These are phyloP conservation scores for Anarrhichthys ocellatus DNA, from an alignment of 2,113 vertebrate genomes.

Conservation along the genomic window DNA sequence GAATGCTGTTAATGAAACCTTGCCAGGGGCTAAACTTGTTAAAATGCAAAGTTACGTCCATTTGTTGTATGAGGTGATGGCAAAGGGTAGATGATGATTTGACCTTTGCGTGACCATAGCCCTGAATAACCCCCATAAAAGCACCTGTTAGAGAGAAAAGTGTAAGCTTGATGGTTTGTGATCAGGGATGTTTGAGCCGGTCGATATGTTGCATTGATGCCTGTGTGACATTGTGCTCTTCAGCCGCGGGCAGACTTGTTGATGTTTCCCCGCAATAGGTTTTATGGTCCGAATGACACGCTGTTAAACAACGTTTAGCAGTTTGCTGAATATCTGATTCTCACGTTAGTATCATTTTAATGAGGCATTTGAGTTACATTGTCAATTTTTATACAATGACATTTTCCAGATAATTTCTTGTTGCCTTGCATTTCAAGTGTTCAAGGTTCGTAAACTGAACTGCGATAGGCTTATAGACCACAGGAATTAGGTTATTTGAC, in stretches of 20 bases:
- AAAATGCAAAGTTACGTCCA: constrained; percentile 59
- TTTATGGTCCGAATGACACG: neutral
- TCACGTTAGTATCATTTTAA: neutral
- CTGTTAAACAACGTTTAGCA: neutral
- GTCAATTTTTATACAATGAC: neutral
- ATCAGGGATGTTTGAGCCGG: constrained; percentile 41
- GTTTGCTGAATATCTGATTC: neutral
- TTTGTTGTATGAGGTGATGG: constrained; percentile 57
- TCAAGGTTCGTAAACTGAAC: neutral
- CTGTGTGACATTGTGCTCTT: constrained; percentile 1
- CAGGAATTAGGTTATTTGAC: constrained; percentile 7
- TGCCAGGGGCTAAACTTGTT: constrained; percentile 68
- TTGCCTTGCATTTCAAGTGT: neutral
- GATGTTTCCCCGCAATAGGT: constrained; percentile 1
- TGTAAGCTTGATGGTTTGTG: constrained; percentile 34
- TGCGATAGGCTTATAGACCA: neutral
- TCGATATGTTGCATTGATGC: constrained; percentile 36
- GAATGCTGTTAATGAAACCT: constrained; percentile 58
- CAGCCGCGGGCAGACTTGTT: constrained; percentile 22
- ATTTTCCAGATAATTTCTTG: neutral
- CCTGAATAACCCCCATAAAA: constrained; percentile 52
- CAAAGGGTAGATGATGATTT: constrained; percentile 41
- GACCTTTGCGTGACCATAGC: constrained; percentile 54
- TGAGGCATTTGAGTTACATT: neutral
- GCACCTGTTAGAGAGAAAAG: constrained; percentile 32